Evolutionary conservation across 2,888 invertebrate species (phyloP).

Genomic region (Drosophila emarginata): DNA sequence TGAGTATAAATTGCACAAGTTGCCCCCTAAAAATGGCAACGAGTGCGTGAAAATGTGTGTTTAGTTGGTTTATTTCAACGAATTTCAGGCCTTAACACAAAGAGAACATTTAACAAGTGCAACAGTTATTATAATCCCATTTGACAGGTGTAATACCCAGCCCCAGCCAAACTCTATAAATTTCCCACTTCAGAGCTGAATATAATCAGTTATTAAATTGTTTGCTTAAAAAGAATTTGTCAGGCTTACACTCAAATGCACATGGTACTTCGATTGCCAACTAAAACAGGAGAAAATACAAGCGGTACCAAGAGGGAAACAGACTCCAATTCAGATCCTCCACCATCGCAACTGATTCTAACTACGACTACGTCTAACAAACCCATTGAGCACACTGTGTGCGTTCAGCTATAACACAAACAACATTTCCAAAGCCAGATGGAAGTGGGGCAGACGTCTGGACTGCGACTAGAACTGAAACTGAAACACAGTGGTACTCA

Average conservation of each 20-base stretch:
- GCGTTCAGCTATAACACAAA: conserved; percentile 52
- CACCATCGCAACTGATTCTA: neutral
- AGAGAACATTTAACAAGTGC: neutral
- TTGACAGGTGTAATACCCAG: neutral
- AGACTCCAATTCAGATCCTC: neutral
- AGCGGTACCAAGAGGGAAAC: neutral
- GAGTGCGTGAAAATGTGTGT: conserved; percentile 19
- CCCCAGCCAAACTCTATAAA: neutral
- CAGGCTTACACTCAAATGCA: conserved; percentile 42
- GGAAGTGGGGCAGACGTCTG: conserved; percentile 9
- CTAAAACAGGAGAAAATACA: conserved; percentile 16
- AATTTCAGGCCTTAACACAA: neutral
- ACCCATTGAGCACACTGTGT: conserved; percentile 54
- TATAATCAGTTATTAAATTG: conserved; percentile 58
- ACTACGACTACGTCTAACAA: conserved; percentile 13
- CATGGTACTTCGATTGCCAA: conserved; percentile 14
- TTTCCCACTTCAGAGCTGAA: conserved; percentile 20
- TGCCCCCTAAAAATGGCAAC: neutral
- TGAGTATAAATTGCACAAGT: conserved; percentile 19
- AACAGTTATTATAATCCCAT: conserved; percentile 17
- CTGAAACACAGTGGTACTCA: conserved; percentile 34
- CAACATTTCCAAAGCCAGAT: conserved; percentile 31
- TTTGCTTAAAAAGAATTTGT: conserved; percentile 43
- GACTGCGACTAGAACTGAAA: neutral
- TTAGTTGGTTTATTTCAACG: neutral